Evolutionary conservation across 2,113 vertebrate genomes (phyloP), one percentile per base, ranked within the genome.

Genomic region (Hylia prasina): DNA sequence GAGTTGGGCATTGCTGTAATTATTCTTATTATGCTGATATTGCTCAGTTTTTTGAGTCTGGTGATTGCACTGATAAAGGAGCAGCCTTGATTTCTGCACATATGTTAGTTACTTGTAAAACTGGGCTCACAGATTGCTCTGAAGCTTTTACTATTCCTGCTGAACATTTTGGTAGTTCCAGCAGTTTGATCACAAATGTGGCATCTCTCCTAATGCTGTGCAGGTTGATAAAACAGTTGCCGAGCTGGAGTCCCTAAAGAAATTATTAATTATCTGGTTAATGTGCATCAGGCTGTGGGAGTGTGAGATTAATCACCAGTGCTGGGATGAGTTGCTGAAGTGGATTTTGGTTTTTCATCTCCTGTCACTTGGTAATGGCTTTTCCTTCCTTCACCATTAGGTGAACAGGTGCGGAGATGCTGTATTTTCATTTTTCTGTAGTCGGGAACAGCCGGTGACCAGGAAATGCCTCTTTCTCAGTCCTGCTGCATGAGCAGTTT

Each of bases 231-330:
- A 98, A 99, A 98, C 98, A 98, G 98, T 99, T 98, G 98, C 98
- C 44, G 97, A 98, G 97, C 98, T 97, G 95, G 98, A 98, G 97
- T 99, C 98, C 98, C 98, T 98, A 97, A 99, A 99, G 99, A 99
- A 99, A 99, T 99, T 99, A 99, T 99, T 99, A 99, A 99, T 99
- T 99, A 99, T 98, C 98, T 98, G 98, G 98, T 99, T 99, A 99
- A 99, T 99, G 99, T 98, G 98, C 98, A 98, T 98, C 98, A 98
- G 98, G 98, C 99, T 98, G 98, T 98, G 98, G 96, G 98, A 98
- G 98, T 98, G 98, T 97, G 98, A 99, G 99, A 99, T 99, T 99
- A 99, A 99, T 99, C 99, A 98, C 98, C 97, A 97, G 98, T 97
- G 94, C 95, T 96, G 97, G 98, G 97, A 98, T 98, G 98, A 98